Conservation (phyloP, 2,113 vertebrate species). For the Proterorhinus semilunaris region DNA sequence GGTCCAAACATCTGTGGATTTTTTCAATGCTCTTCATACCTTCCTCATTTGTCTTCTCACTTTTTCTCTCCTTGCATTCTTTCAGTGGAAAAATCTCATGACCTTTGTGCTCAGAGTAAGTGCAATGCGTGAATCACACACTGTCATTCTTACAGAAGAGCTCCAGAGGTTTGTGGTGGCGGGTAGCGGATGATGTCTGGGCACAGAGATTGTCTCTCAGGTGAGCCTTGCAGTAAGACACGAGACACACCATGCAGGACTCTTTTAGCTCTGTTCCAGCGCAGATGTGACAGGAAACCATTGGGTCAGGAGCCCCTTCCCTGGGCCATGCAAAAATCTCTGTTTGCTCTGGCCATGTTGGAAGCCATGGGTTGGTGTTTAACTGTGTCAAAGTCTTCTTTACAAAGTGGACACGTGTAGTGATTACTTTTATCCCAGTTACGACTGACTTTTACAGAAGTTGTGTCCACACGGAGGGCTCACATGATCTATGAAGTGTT, state of each 20-base stretch:
- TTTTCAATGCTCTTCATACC: neutral
- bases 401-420: slow-evolving; percentile 13
- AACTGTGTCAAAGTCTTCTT: neutral
- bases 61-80: slow-evolving; percentile 13
- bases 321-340: neutral
- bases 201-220: neutral
- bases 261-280: slow-evolving; percentile 10
- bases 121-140: slow-evolving; percentile 14
- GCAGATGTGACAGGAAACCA: slow-evolving; percentile 1
- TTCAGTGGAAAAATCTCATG: slow-evolving; percentile 25
- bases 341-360: slow-evolving; percentile 7
- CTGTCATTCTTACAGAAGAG: slow-evolving; percentile 5
- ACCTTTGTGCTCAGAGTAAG: neutral
- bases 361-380: slow-evolving; percentile 3
- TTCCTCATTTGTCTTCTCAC: slow-evolving; percentile 5
- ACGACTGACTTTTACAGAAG: neutral
- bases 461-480: neutral
- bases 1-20: neutral
- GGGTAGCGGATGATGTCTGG: slow-evolving; percentile 11
- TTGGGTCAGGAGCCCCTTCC: neutral
- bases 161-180: slow-evolving; percentile 6
- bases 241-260: slow-evolving; percentile 3
- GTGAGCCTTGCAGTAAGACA: neutral
- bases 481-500: slow-evolving; percentile 20
- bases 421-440: neutral